Conservation (phyloP, 2,797 vertebrate genomes). For the Dermochelys coriacea region DNA sequence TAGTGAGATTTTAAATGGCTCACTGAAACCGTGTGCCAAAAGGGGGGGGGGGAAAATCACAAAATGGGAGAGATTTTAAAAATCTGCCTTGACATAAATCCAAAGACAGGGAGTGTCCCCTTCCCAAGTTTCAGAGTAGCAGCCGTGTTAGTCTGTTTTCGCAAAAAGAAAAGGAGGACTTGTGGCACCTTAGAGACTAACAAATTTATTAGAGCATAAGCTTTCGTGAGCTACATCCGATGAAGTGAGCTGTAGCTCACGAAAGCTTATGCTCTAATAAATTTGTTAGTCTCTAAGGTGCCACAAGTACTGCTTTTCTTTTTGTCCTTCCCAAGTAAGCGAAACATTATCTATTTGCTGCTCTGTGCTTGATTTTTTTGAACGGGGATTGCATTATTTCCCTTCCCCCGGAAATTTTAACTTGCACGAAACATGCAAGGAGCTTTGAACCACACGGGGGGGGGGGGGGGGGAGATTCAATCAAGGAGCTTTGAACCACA, state of each 20-base stretch:
- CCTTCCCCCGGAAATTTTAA: not conserved
- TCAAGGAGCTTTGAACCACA: too few relatives aligned
- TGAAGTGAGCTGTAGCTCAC: too few relatives aligned
- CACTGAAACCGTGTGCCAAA: not conserved
- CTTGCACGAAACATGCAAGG: not conserved
- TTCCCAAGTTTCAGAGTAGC: too few relatives aligned
- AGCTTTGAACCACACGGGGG: not conserved
- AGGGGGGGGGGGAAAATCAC: too few relatives aligned
- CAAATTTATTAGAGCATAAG: too few relatives aligned
- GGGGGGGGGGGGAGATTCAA: not conserved
- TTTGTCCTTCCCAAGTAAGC: not conserved
- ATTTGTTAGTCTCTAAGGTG: too few relatives aligned
- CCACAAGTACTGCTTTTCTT: too few relatives aligned
- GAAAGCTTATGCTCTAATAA: too few relatives aligned
- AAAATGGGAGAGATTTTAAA: not conserved
- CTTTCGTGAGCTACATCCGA: too few relatives aligned
- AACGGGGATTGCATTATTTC: not conserved
- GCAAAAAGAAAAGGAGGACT: too few relatives aligned
- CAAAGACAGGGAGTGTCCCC: not conserved
- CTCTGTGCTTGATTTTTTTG: not conserved
- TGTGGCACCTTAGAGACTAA: too few relatives aligned
- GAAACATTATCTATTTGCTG: not conserved
- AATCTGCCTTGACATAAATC: not conserved
- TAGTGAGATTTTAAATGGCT: fast-evolving
- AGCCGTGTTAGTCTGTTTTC: too few relatives aligned